Evolutionary conservation across 2,113 vertebrate species (phyloP).

Genomic region (Mastomys coucha): DNA sequence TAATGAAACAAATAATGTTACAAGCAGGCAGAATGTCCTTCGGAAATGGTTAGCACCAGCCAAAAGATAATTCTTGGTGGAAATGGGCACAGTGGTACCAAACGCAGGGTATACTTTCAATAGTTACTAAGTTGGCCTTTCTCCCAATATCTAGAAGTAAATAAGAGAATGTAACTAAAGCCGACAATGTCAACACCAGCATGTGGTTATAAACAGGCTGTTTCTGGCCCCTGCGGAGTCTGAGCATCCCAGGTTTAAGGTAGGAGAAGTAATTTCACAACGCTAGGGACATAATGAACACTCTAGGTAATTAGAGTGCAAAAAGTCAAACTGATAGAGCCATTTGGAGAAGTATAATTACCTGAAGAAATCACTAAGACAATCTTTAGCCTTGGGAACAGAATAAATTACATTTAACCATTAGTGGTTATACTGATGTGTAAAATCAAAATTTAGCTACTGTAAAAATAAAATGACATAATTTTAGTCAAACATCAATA

Average conservation of each 20-base stretch:
- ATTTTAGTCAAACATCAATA: conserved; percentile 32
- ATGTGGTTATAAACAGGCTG: not conserved
- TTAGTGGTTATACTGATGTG: not conserved
- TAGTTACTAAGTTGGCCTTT: not conserved
- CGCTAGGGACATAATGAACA: not conserved
- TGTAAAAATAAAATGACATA: not conserved
- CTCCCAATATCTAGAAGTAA: not conserved
- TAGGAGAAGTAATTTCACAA: not conserved
- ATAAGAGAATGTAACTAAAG: not conserved
- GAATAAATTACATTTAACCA: conserved; percentile 8
- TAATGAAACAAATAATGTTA: not conserved
- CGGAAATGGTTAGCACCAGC: not conserved
- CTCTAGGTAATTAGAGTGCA: not conserved
- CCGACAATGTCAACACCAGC: not conserved
- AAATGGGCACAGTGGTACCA: not conserved
- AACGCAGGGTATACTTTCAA: not conserved
- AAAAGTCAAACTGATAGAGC: not conserved
- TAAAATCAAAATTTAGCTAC: not conserved
- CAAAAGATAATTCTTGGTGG: not conserved
- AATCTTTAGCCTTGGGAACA: not conserved
- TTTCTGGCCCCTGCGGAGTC: not conserved
- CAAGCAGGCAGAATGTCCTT: not conserved
- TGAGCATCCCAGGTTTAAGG: not conserved
- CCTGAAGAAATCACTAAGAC: conserved; percentile 26
- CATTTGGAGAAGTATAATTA: not conserved